Conservation (phyloP, 1,140 invertebrate genomes). For the Lamellibrachia luymesi region DNA sequence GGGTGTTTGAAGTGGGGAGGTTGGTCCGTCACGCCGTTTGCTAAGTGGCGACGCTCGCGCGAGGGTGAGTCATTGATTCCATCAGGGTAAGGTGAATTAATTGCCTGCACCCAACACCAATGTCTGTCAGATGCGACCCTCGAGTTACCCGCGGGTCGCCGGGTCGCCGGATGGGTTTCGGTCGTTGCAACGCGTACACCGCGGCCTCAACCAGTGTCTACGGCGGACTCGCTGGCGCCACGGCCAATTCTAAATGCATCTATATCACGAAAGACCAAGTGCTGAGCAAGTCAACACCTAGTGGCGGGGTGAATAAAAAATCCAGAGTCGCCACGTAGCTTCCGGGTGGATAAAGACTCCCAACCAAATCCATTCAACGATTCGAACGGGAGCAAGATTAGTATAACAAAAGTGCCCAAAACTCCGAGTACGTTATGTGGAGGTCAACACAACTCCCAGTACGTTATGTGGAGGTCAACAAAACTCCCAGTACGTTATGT, state of each 20-base stretch:
- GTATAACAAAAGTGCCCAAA: neutral
- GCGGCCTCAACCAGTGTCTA: neutral
- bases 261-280: neutral
- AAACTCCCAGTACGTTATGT: neutral
- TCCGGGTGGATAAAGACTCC: neutral
- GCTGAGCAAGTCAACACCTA: neutral
- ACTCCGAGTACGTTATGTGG: neutral
- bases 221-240: neutral
- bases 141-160: neutral
- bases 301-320: neutral
- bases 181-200: neutral
- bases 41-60: neutral
- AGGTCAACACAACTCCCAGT: neutral
- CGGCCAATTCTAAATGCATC: neutral
- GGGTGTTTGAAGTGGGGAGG: neutral
- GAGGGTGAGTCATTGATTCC: neutral
- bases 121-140: neutral
- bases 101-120: neutral
- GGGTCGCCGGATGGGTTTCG: neutral
- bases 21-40: neutral
- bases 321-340: neutral
- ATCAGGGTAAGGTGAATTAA: neutral
- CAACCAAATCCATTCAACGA: neutral
- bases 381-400: neutral
- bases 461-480: neutral